phyloP scores from a whole-genome alignment of 2,888 invertebrate genomes.

The Metellina segmentata region DNA sequence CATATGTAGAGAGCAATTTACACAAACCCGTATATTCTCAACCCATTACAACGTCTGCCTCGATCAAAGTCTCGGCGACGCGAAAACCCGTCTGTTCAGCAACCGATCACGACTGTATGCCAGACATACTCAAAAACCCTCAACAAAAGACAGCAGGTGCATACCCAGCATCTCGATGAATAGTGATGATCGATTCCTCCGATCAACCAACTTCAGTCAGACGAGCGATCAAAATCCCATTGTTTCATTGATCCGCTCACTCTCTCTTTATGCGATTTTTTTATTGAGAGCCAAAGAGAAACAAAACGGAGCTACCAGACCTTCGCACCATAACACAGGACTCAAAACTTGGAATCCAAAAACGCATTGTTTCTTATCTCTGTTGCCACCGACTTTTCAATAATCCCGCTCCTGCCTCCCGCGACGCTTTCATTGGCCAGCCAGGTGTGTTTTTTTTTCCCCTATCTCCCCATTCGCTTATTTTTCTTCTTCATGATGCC shows the following conservation, averaged over 20 bases:
- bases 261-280: slow-evolving; percentile 28
- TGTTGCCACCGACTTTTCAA: slow-evolving; percentile 76
- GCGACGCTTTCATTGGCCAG: slow-evolving; percentile 65
- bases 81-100: no score
- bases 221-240: slow-evolving; percentile 74
- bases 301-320: slow-evolving; percentile 53
- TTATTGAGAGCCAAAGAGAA: slow-evolving; percentile 1
- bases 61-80: no score
- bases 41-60: no score
- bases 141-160: slow-evolving; percentile 53
- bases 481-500: slow-evolving; percentile 65
- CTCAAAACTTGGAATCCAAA: slow-evolving; percentile 27
- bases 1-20: no score
- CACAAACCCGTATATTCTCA: no score
- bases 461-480: slow-evolving; percentile 13
- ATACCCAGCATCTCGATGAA: slow-evolving; percentile 66
- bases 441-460: slow-evolving; percentile 38
- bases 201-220: slow-evolving; percentile 58
- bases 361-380: slow-evolving; percentile 76
- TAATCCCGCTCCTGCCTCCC: slow-evolving; percentile 70
- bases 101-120: no score
- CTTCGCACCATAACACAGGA: slow-evolving; percentile 14
- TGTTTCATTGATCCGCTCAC: slow-evolving; percentile 47
- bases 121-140: no score
- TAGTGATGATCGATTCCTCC: slow-evolving; percentile 66